Conservation (phyloP, 2,113 vertebrate genomes). For the Rhinolophus sinicus region DNA sequence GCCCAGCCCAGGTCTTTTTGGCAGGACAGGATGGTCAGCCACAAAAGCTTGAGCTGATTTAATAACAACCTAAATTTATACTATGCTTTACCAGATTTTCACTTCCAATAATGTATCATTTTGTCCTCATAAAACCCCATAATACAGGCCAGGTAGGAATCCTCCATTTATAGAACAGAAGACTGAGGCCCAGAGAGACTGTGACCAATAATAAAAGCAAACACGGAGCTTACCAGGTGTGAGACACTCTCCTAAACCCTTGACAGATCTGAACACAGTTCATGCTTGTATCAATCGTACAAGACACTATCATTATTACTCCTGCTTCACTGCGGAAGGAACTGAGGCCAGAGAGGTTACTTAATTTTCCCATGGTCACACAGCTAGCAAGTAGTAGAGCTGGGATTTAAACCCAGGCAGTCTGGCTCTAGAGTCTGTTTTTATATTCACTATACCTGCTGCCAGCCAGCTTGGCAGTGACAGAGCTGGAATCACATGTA, state of each 20-base stretch:
- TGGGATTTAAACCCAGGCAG: conserved; percentile 29
- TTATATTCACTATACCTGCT: background rate
- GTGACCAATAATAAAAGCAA: conserved; percentile 30
- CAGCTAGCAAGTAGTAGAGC: background rate
- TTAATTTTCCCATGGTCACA: conserved; percentile 34
- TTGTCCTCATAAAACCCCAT: conserved; percentile 36
- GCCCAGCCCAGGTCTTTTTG: conserved; percentile 3
- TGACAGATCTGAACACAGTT: conserved; percentile 37
- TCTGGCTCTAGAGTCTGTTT: background rate
- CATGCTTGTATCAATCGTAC: background rate
- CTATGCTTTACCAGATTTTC: conserved; percentile 44
- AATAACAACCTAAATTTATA: conserved; percentile 53
- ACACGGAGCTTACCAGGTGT: background rate
- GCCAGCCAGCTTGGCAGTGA: background rate
- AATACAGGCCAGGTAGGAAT: conserved; percentile 25
- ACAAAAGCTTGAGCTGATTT: conserved; percentile 52
- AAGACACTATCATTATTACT: background rate
- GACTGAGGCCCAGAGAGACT: conserved; percentile 2
- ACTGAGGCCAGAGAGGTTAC: conserved; percentile 48
- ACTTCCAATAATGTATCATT: conserved; percentile 35
- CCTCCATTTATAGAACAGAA: conserved; percentile 41
- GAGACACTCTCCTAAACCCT: background rate
- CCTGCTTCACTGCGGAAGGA: background rate
- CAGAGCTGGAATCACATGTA: background rate
- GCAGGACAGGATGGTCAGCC: background rate